These are phyloP conservation scores for Cheirogaleus major DNA, from an alignment of 2,797 vertebrate genomes.

Conservation along the genomic window DNA sequence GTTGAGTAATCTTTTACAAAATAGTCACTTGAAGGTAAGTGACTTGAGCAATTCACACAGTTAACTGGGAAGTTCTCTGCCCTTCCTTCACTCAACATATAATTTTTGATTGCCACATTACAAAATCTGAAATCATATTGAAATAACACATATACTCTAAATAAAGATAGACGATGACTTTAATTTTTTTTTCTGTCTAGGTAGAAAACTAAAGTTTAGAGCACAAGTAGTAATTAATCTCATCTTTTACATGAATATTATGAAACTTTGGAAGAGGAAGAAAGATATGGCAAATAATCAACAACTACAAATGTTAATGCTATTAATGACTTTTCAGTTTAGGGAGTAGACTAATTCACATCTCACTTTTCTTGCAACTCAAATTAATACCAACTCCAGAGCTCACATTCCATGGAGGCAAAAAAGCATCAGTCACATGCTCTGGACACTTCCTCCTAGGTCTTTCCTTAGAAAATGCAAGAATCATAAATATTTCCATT, in stretches of 20 bases:
- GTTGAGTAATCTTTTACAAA: background rate
- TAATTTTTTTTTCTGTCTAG: background rate
- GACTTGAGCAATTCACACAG: background rate
- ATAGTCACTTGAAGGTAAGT: background rate
- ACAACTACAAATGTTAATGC: background rate
- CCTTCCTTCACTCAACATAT: background rate
- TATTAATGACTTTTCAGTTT: background rate
- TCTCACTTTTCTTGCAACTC: background rate
- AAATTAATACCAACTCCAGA: background rate
- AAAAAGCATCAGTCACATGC: background rate
- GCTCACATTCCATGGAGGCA: background rate
- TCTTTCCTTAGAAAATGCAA: background rate
- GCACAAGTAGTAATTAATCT: background rate
- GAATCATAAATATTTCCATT: slow-evolving; percentile 1
- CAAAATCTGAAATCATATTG: background rate
- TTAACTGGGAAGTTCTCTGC: background rate
- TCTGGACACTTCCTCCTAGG: background rate
- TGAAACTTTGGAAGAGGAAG: background rate
- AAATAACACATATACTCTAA: background rate
- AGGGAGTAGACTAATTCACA: background rate
- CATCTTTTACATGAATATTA: background rate
- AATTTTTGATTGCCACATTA: background rate
- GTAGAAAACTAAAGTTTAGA: background rate
- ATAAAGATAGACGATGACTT: background rate
- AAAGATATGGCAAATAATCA: background rate